These are phyloP conservation scores for Euclidia mi DNA, from an alignment of 2,888 invertebrate genomes.

Conservation along the genomic window DNA sequence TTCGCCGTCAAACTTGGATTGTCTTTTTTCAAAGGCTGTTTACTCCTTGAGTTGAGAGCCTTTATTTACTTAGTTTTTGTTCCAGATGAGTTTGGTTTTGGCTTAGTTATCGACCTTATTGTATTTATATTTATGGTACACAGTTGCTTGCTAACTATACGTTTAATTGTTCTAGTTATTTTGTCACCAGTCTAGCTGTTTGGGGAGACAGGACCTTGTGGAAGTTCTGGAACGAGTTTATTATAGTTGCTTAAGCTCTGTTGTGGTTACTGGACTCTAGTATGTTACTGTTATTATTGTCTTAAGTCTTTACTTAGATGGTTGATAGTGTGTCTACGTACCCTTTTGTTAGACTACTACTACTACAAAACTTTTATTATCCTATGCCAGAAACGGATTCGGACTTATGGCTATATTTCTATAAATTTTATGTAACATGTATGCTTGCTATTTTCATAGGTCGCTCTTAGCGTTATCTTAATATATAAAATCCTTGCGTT, in stretches of 20 bases:
- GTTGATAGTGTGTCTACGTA: too few species aligned
- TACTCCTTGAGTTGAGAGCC: constrained; percentile 59
- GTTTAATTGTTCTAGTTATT: constrained; percentile 4
- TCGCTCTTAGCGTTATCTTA: too few species aligned
- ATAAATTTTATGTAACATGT: too few species aligned
- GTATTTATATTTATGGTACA: constrained; percentile 47
- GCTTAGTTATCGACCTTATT: constrained; percentile 47
- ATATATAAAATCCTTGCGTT: too few species aligned
- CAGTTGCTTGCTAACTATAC: constrained; percentile 19
- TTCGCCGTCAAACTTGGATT: constrained; percentile 83
- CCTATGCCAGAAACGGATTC: too few species aligned
- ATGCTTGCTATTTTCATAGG: too few species aligned
- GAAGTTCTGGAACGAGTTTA: constrained; percentile 5
- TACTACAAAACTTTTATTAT: too few species aligned
- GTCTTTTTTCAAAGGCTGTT: constrained; percentile 86
- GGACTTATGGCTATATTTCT: too few species aligned
- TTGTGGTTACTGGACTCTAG: not conserved
- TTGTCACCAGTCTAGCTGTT: constrained; percentile 2
- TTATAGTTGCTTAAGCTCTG: constrained; percentile 1
- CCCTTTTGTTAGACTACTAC: too few species aligned
- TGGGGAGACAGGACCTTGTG: not conserved
- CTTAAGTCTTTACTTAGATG: constrained; percentile 1
- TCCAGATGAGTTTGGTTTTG: constrained; percentile 47
- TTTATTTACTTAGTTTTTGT: constrained; percentile 63
- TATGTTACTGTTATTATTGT: not conserved